Conservation (phyloP, 2,888 invertebrate genomes). For the Andrena bucephala region DNA sequence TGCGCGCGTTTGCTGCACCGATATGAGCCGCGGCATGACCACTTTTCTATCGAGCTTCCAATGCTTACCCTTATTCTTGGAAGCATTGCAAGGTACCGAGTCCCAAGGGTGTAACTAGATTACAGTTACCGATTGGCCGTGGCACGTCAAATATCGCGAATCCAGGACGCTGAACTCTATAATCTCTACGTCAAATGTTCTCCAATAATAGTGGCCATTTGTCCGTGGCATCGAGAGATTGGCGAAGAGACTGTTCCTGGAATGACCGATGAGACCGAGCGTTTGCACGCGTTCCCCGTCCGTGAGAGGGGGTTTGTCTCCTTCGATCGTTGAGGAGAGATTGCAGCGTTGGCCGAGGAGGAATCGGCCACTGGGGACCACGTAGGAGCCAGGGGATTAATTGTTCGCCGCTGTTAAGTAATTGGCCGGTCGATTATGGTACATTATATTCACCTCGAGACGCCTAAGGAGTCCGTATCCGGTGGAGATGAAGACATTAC, state of each 20-base stretch:
- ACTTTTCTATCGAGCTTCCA: background rate
- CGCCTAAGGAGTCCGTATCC: conserved; percentile 78
- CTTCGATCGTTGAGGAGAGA: conserved; percentile 18
- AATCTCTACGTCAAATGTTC: too few species aligned
- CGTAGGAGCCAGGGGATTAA: conserved; percentile 75
- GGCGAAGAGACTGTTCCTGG: too few species aligned
- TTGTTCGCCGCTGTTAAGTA: conserved; percentile 82
- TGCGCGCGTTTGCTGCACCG: background rate
- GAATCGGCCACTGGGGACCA: conserved; percentile 6
- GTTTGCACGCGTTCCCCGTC: background rate
- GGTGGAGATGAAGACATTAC: conserved; percentile 84
- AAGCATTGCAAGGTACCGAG: too few species aligned
- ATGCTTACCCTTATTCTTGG: too few species aligned
- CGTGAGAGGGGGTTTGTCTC: background rate
- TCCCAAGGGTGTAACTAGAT: too few species aligned
- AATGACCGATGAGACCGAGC: too few species aligned
- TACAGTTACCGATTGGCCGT: too few species aligned
- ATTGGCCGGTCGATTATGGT: conserved; percentile 83
- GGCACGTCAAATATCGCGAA: too few species aligned
- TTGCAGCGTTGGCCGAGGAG: background rate
- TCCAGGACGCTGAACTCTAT: too few species aligned
- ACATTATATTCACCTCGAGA: conserved; percentile 82
- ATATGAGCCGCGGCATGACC: background rate
- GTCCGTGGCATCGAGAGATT: too few species aligned
- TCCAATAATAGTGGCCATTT: too few species aligned